A percentile compares a stretch with the other conserved stretches of the same genome.
Evolutionary conservation across 2,113 vertebrate species (phyloP).

Genomic region (Plecturocebus donacophilus): DNA sequence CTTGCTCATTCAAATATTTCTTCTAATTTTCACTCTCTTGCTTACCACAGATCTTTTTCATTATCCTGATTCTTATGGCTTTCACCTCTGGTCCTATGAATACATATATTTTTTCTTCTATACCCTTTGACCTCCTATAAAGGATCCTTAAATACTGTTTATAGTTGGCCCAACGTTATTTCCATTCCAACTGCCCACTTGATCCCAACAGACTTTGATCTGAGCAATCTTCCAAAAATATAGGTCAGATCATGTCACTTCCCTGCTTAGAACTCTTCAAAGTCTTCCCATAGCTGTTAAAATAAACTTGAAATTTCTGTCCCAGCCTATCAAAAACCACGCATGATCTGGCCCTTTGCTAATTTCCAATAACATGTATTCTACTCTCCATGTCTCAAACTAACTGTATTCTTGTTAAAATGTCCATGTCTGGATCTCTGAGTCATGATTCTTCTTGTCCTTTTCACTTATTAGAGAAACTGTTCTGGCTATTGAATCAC

Average conservation of each 20-base stretch:
- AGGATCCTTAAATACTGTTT: background rate
- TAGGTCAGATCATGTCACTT: background rate
- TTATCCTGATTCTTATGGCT: background rate
- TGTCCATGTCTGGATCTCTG: background rate
- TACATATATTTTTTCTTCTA: background rate
- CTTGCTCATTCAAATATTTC: background rate
- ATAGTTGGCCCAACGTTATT: background rate
- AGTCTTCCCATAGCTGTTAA: conserved; percentile 3
- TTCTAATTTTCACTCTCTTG: background rate
- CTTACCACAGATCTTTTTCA: background rate
- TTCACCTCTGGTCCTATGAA: background rate
- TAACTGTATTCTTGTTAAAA: background rate
- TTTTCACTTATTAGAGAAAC: background rate
- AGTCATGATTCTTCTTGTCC: background rate
- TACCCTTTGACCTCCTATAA: background rate
- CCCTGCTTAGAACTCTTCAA: background rate
- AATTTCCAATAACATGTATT: background rate
- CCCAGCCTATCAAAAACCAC: background rate
- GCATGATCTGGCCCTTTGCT: background rate
- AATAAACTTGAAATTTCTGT: background rate
- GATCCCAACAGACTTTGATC: background rate
- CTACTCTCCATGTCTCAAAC: background rate
- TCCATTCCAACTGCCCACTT: background rate
- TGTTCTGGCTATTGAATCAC: background rate
- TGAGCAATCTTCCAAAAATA: background rate